These are phyloP conservation scores for Tinea trinotella DNA, from an alignment of 2,888 invertebrate species.

Conservation along the genomic window DNA sequence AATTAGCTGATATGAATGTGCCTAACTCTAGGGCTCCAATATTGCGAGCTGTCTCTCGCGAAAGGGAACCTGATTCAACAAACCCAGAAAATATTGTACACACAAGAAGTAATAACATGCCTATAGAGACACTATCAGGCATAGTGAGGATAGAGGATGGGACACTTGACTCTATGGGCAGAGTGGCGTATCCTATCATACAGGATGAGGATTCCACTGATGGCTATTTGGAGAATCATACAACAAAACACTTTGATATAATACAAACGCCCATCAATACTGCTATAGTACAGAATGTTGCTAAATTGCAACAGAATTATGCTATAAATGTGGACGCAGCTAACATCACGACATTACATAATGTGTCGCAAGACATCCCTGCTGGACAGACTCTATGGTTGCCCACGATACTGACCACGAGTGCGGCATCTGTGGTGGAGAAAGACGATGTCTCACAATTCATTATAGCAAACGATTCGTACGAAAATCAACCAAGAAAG, in stretches of 20 bases:
- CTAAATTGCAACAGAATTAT: slow-evolving; percentile 62
- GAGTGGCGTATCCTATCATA: slow-evolving; percentile 54
- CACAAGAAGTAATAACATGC: slow-evolving; percentile 37
- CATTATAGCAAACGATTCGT: slow-evolving; percentile 56
- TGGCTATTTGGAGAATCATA: slow-evolving; percentile 53
- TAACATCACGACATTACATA: slow-evolving; percentile 61
- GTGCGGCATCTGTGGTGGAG: slow-evolving; percentile 41
- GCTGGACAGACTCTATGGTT: slow-evolving; percentile 61
- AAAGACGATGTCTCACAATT: slow-evolving; percentile 59
- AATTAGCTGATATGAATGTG: slow-evolving; percentile 63
- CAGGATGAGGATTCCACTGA: slow-evolving; percentile 60
- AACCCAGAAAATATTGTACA: slow-evolving; percentile 41
- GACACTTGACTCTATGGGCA: slow-evolving; percentile 49
- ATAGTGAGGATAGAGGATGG: slow-evolving; percentile 59
- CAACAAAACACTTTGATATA: slow-evolving; percentile 34
- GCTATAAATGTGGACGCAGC: slow-evolving; percentile 64
- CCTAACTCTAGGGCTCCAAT: slow-evolving; percentile 61
- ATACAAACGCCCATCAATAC: slow-evolving; percentile 58
- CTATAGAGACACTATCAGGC: slow-evolving; percentile 54
- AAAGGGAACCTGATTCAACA: slow-evolving; percentile 42
- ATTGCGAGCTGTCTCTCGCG: slow-evolving; percentile 52
- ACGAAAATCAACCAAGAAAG: slow-evolving; percentile 42
- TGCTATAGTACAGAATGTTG: slow-evolving; percentile 62
- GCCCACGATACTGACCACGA: slow-evolving; percentile 56
- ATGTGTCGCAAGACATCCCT: slow-evolving; percentile 56